Percentiles rank a stretch among this genome's conserved stretches.
These are phyloP conservation scores for Octodon degus DNA, from an alignment of 2,113 vertebrate genomes.

Conservation along the genomic window DNA sequence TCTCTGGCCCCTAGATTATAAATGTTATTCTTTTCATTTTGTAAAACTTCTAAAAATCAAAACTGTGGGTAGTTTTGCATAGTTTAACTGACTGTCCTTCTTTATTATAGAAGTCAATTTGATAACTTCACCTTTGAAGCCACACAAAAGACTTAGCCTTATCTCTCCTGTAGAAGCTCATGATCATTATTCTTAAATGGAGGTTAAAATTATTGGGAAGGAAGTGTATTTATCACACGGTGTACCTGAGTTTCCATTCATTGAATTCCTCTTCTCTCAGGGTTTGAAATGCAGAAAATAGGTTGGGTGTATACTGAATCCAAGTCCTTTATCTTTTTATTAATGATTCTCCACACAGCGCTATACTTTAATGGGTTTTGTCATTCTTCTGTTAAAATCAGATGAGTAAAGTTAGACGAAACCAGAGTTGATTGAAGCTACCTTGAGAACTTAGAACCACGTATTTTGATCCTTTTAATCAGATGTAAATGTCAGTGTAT, in stretches of 20 bases:
- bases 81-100: background rate
- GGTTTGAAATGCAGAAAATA: background rate
- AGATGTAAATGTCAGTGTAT: constrained; percentile 1
- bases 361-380: background rate
- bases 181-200: background rate
- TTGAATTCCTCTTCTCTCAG: background rate
- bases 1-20: too few relatives aligned
- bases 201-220: background rate
- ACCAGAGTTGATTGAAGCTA: background rate
- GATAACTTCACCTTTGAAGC: background rate
- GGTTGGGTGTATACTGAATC: background rate
- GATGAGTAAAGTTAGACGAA: background rate
- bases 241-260: background rate
- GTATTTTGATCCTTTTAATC: background rate
- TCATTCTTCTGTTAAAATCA: background rate
- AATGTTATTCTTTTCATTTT: background rate
- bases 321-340: background rate
- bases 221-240: background rate
- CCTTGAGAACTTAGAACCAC: background rate
- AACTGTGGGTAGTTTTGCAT: background rate
- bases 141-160: background rate
- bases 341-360: background rate
- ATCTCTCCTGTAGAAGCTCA: background rate
- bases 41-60: background rate
- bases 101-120: background rate